phyloP scores from a whole-genome alignment of 2,113 vertebrate species.

The Xyrauchen texanus region DNA sequence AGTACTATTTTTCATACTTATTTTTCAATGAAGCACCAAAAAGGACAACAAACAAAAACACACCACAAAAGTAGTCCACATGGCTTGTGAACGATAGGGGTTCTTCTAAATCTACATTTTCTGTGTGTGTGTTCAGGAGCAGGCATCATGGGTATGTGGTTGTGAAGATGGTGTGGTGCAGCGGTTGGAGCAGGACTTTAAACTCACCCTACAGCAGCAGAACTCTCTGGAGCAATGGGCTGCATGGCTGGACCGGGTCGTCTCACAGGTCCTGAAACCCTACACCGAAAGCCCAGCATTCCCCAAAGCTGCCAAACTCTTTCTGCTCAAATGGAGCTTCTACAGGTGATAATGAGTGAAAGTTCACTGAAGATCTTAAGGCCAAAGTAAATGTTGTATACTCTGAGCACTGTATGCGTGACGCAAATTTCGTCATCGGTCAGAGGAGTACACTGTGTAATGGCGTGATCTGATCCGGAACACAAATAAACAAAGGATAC shows the following conservation, averaged over 20 bases:
- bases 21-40: too few relatives aligned
- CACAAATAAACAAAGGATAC: too few relatives aligned
- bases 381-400: too few relatives aligned
- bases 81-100: too few relatives aligned
- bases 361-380: too few relatives aligned
- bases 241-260: constrained; percentile 84
- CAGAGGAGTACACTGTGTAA: too few relatives aligned
- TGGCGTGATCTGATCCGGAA: too few relatives aligned
- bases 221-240: constrained; percentile 94
- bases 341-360: constrained; percentile 76
- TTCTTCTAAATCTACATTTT: neutral
- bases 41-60: too few relatives aligned
- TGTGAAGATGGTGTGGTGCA: constrained; percentile 86
- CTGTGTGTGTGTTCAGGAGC: constrained; percentile 74
- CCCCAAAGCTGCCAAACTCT: constrained; percentile 88
- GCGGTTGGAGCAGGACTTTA: constrained; percentile 89
- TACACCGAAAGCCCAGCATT: constrained; percentile 81
- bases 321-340: constrained; percentile 93
- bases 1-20: too few relatives aligned
- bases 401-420: too few relatives aligned
- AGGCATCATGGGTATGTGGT: constrained; percentile 93
- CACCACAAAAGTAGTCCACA: too few relatives aligned
- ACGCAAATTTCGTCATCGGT: too few relatives aligned
- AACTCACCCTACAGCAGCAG: constrained; percentile 89
- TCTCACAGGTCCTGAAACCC: constrained; percentile 86